A percentile compares a stretch with the other conserved stretches of the same genome.
These are phyloP conservation scores for Drosophila testacea DNA, from an alignment of 2,888 invertebrate species.

Conservation along the genomic window DNA sequence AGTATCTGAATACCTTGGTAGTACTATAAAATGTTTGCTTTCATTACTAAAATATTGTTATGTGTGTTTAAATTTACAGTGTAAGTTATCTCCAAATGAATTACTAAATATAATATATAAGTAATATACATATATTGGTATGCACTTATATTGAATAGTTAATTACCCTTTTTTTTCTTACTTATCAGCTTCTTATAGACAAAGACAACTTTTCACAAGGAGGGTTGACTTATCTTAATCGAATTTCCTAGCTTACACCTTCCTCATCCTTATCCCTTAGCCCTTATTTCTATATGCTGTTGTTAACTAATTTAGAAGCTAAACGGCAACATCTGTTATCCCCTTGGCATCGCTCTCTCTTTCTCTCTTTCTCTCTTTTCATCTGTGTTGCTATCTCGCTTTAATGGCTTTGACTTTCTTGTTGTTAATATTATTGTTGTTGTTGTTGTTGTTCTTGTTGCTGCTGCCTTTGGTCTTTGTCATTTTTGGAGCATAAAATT, in stretches of 20 bases:
- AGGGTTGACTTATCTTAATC: constrained; percentile 2
- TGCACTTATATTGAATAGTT: not conserved
- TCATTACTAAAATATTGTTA: too few species aligned
- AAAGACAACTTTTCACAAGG: not conserved
- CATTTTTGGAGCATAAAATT: constrained; percentile 38
- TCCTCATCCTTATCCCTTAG: not conserved
- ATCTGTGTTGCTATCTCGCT: not conserved
- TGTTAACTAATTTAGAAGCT: constrained; percentile 37
- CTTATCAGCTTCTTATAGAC: not conserved
- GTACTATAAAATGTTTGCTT: too few species aligned
- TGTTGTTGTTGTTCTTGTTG: constrained; percentile 17
- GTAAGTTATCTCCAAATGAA: too few species aligned
- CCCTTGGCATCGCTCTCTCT: not conserved
- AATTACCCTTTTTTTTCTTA: not conserved
- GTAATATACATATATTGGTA: not conserved
- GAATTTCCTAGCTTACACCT: constrained; percentile 1
- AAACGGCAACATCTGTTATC: constrained; percentile 28
- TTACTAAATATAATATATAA: too few species aligned
- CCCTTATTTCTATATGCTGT: not conserved
- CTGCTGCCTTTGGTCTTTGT: constrained; percentile 28
- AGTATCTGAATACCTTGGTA: too few species aligned
- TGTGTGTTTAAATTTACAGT: too few species aligned
- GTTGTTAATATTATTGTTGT: not conserved
- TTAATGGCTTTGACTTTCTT: constrained; percentile 35
- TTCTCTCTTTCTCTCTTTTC: not conserved